phyloP scores from a whole-genome alignment of 64 coral and sea anemone species.

The Orbicella faveolata region DNA sequence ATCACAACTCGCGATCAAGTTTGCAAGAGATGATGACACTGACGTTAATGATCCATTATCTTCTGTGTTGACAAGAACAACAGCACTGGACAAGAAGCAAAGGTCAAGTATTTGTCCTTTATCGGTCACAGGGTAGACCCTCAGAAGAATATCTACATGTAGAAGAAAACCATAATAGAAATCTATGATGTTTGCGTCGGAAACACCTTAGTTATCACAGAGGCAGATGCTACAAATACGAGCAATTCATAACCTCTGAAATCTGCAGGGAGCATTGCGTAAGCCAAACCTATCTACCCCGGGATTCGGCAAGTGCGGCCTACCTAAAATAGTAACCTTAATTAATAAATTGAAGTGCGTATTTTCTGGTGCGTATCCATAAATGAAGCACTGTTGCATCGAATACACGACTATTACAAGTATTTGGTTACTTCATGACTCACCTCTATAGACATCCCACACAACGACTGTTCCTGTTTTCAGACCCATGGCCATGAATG shows the following conservation, averaged over 20 bases:
- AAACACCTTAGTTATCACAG: neutral
- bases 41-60: neutral
- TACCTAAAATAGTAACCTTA: neutral
- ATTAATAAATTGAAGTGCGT: neutral
- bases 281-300: neutral
- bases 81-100: conserved; percentile 40
- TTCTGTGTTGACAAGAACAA: neutral
- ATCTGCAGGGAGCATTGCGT: neutral
- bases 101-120: conserved; percentile 39
- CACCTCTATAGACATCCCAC: conserved; percentile 88
- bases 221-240: no score
- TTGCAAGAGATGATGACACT: conserved; percentile 15
- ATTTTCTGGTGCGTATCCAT: no score
- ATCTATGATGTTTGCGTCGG: neutral
- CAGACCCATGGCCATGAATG: conserved; percentile 71
- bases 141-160: conserved; percentile 20
- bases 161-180: neutral
- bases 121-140: conserved; percentile 38
- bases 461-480: conserved; percentile 69
- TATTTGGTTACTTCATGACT: neutral
- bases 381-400: neutral
- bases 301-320: neutral
- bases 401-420: no score
- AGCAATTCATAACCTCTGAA: neutral
- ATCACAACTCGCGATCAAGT: conserved; percentile 56